Percentiles rank a stretch among this genome's conserved stretches.
Evolutionary conservation across 2,113 vertebrate species (phyloP).

Genomic region (Cyphomyrus plagiostoma): DNA sequence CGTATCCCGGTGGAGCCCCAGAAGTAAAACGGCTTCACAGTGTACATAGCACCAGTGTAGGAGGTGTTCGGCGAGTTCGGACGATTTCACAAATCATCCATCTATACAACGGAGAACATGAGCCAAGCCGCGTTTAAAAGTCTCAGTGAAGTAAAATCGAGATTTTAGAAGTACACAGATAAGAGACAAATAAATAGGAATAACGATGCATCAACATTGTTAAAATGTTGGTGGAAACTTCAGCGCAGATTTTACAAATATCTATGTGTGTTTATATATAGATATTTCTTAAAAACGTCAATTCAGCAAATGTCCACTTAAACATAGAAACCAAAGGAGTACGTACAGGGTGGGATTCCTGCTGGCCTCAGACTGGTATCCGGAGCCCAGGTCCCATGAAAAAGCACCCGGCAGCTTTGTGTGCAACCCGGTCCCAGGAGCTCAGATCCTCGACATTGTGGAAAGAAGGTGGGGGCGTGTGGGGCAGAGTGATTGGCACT

Average conservation of each 20-base stretch:
- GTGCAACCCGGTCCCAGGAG: slow-evolving; percentile 44
- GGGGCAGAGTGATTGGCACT: slow-evolving; percentile 18
- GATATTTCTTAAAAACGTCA: slow-evolving; percentile 66
- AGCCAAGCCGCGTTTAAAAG: slow-evolving; percentile 56
- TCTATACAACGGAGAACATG: slow-evolving; percentile 60
- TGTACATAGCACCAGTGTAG: slow-evolving; percentile 99
- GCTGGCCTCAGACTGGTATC: slow-evolving; percentile 49
- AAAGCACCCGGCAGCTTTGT: slow-evolving; percentile 22
- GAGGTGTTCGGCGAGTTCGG: slow-evolving; percentile 54
- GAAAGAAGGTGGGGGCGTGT: slow-evolving; percentile 46
- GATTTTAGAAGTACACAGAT: slow-evolving; percentile 68
- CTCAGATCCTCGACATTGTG: slow-evolving; percentile 32
- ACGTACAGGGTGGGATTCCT: slow-evolving; percentile 91
- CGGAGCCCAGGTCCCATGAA: slow-evolving; percentile 27
- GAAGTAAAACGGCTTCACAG: slow-evolving; percentile 86
- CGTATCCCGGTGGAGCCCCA: slow-evolving; percentile 52
- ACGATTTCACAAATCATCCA: slow-evolving; percentile 70
- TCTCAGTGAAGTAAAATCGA: slow-evolving; percentile 45
- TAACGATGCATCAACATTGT: slow-evolving; percentile 68
- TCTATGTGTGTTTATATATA: slow-evolving; percentile 23
- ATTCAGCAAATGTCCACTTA: slow-evolving; percentile 97
- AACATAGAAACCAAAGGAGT: slow-evolving; percentile 98
- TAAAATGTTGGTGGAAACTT: slow-evolving; percentile 88
- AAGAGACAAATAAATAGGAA: slow-evolving; percentile 96
- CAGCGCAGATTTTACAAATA: slow-evolving; percentile 77